phyloP scores from a whole-genome alignment of 2,113 vertebrate genomes.

The Ophiodon elongatus region DNA sequence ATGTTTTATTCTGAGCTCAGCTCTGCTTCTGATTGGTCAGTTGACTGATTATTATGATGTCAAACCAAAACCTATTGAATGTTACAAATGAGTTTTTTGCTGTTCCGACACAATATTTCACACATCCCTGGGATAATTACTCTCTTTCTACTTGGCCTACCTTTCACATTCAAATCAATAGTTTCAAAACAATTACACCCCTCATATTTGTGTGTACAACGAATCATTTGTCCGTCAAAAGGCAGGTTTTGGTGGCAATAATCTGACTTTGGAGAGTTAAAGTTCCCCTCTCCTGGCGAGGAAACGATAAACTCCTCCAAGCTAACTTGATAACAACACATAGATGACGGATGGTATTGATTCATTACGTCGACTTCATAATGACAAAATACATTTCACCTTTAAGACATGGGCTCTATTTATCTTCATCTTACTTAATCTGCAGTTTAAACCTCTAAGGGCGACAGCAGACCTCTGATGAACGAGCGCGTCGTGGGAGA shows the following conservation, averaged over 20 bases:
- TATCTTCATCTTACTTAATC: slow-evolving; percentile 17
- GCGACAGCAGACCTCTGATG: slow-evolving; percentile 7
- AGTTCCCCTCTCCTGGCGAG: not conserved
- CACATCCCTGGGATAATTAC: not conserved
- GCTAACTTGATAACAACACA: not conserved
- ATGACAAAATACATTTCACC: slow-evolving; percentile 16
- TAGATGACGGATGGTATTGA: not conserved
- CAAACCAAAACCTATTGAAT: not conserved
- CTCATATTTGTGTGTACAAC: not conserved
- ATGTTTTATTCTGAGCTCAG: not conserved
- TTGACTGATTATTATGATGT: not conserved
- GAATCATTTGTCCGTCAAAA: not conserved
- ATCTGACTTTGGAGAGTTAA: not conserved
- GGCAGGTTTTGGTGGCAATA: not conserved
- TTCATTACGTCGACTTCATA: slow-evolving; percentile 1
- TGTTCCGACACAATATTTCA: not conserved
- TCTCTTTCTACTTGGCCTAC: not conserved
- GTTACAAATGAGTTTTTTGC: not conserved
- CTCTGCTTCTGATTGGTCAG: not conserved
- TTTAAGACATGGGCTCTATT: not conserved
- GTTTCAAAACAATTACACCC: not conserved
- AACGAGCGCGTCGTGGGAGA: not conserved
- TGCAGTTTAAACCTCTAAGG: slow-evolving; percentile 21
- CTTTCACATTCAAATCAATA: not conserved
- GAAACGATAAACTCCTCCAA: not conserved